These are phyloP conservation scores for Mormyrops attenuatus DNA, from an alignment of 2,797 vertebrate genomes.

Conservation along the genomic window DNA sequence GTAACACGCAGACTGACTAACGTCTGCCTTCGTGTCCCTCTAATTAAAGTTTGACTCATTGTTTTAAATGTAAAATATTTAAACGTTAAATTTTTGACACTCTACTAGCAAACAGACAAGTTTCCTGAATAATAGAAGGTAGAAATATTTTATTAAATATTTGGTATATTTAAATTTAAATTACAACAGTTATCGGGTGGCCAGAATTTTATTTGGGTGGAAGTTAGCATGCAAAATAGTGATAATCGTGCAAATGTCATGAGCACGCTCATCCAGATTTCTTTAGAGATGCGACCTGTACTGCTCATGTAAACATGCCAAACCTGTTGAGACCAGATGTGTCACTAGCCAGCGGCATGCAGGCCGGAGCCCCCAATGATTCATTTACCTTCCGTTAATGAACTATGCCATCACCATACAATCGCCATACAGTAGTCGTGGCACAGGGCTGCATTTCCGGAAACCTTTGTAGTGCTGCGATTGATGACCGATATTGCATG, in stretches of 20 bases:
- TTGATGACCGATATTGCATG: not conserved
- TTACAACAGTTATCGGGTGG: not conserved
- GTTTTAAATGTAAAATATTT: not conserved
- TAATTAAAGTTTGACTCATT: not conserved
- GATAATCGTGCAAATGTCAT: not conserved
- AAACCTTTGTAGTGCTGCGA: not conserved
- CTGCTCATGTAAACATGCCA: not conserved
- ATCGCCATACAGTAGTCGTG: not conserved
- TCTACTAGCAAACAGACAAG: not conserved
- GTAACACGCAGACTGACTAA: not conserved
- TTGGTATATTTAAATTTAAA: not conserved
- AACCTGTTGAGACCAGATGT: not conserved
- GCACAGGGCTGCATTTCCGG: not conserved
- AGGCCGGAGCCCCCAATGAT: not conserved
- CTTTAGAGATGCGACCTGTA: not conserved
- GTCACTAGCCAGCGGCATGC: not conserved
- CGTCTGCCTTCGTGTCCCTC: not conserved
- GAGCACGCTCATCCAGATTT: not conserved
- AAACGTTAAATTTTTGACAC: not conserved
- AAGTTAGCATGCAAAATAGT: not conserved
- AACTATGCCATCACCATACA: not conserved
- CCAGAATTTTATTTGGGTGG: not conserved
- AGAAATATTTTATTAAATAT: not conserved
- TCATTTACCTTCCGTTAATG: not conserved
- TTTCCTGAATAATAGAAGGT: not conserved